These are phyloP conservation scores for Ormia ochracea DNA, from an alignment of 2,888 invertebrate genomes.

Conservation along the genomic window DNA sequence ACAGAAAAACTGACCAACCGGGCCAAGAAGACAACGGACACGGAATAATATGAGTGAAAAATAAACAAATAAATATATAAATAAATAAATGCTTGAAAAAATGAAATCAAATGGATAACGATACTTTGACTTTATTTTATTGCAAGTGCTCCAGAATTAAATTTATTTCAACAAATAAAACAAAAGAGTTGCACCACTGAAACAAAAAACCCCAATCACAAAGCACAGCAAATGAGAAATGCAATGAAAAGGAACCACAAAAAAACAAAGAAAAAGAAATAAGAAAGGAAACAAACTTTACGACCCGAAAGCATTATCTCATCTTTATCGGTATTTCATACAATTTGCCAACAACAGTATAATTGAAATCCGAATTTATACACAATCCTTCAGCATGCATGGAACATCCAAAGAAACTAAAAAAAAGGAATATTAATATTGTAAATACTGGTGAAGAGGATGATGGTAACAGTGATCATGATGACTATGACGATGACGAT, in stretches of 20 bases:
- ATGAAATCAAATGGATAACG: constrained; percentile 57
- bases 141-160: constrained; percentile 62
- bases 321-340: constrained; percentile 62
- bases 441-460: not conserved
- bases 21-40: constrained; percentile 36
- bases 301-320: constrained; percentile 61
- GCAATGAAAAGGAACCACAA: constrained; percentile 4
- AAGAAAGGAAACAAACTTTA: constrained; percentile 60
- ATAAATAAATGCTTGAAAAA: not conserved
- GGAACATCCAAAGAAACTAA: not conserved
- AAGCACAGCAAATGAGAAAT: not conserved
- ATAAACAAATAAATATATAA: not conserved
- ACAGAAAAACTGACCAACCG: constrained; percentile 49
- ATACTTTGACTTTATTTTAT: constrained; percentile 62
- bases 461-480: not conserved
- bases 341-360: constrained; percentile 58
- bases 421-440: not conserved
- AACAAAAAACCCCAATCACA: constrained; percentile 6
- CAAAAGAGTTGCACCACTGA: not conserved
- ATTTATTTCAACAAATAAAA: constrained; percentile 50
- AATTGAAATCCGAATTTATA: constrained; percentile 60
- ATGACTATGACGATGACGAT: not conserved
- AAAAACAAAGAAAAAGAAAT: constrained; percentile 21
- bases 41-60: constrained; percentile 20
- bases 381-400: constrained; percentile 11